These are phyloP conservation scores for Chaetodon trifasciatus DNA, from an alignment of 2,797 vertebrate species.

Conservation along the genomic window DNA sequence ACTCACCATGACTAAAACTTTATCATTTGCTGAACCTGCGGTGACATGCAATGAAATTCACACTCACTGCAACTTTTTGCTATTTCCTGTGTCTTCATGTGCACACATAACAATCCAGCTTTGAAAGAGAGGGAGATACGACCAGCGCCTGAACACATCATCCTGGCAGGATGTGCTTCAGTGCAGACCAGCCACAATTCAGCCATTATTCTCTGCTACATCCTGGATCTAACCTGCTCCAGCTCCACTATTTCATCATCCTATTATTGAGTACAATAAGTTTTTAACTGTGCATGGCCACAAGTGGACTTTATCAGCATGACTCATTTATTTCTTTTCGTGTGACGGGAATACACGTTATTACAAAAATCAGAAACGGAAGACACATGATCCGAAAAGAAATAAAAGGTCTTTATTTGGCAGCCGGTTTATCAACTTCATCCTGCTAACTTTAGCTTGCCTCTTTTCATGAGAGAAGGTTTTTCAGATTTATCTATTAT, in stretches of 20 bases:
- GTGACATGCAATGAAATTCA: background rate
- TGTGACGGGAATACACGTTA: background rate
- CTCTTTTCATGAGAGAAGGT: background rate
- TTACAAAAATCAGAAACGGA: slow-evolving; percentile 10
- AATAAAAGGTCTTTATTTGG: background rate
- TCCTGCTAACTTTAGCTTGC: too few species aligned
- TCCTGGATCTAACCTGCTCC: background rate
- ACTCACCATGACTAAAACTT: background rate
- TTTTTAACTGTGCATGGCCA: background rate
- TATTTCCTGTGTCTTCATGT: background rate
- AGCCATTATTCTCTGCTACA: background rate
- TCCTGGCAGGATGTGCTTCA: too few species aligned
- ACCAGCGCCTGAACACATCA: background rate
- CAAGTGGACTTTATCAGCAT: background rate
- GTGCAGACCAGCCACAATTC: background rate
- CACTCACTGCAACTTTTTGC: background rate
- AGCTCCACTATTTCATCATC: background rate
- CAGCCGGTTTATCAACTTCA: background rate
- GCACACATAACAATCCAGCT: background rate
- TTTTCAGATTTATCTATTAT: background rate
- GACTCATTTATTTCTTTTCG: slow-evolving; percentile 18
- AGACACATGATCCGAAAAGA: background rate
- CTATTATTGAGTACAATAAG: background rate
- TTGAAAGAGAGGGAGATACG: background rate
- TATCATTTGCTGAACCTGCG: background rate